Base-by-base conservation (phyloP, 2,797 vertebrate genomes). In the Bovichtus variegatus region DNA sequence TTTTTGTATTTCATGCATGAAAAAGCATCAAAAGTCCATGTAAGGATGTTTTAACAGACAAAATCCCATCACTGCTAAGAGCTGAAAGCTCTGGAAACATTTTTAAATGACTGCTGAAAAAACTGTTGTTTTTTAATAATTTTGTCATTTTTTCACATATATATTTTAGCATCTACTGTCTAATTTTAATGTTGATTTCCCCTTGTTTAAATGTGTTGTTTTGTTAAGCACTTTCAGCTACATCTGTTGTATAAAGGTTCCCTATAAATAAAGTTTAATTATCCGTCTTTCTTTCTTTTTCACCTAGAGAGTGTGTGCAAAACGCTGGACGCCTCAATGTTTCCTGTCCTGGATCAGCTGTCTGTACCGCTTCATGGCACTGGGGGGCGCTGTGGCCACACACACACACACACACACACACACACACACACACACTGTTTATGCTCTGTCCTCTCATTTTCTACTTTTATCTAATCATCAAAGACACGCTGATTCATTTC, bases 311-410 rank as follows among this genome's bases (percentile, higher is more conserved):
- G 75, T 38, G 18, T 3, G 8, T 89, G 82, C 70, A 54, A 40
- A 0, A 71, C 66, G 0, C 36, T 81, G 81, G 85, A 62, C 0
- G 4, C 41, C 46, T 1, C 71, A 78, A 19, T 87, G 80, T 38
- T 85, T 84, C 59, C 72, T 83, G 44, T 85, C 87, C 80, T 90
- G 88, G 88, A 79, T 83, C 73, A 74, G 71, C 71, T 86, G 88
- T 36, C 89, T 91, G 81, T 91, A 89, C 84, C 84, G 16, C 60
- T 88, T 87, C 27, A 69, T 81, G 73, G 0, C 90, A 80, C 71
- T 71, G 50, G 91, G 85, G 18, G 87, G 89, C 75, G 55, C 65
- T 71, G 74, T 87, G 70, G 85, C 49, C 18, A 16, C 38, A 36
- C 5, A 8, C 18, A 40, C 19, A 40, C 36, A 16, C 23, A 53